phyloP scores from a whole-genome alignment of 2,113 vertebrate species.

The Paracanthobrama guichenoti region DNA sequence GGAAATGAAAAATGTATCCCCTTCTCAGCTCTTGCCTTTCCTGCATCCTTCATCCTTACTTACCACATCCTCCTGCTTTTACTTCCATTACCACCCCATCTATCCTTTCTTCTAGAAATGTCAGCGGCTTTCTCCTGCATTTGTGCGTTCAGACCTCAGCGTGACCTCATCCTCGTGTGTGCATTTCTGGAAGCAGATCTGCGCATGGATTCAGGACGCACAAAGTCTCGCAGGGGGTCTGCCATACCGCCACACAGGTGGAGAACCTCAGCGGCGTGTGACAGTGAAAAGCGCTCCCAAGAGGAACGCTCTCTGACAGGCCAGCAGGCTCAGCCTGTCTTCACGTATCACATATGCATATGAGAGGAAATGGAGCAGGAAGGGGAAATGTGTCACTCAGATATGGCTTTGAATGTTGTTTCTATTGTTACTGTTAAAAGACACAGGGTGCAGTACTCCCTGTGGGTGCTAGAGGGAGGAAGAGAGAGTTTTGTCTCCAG shows the following conservation, averaged over 20 bases:
- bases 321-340: conserved; percentile 35
- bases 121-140: background rate
- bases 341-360: conserved; percentile 24
- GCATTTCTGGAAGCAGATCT: background rate
- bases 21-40: background rate
- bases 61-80: conserved; percentile 1
- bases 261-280: background rate
- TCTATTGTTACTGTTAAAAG: background rate
- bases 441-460: background rate
- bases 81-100: conserved; percentile 9
- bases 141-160: conserved; percentile 12
- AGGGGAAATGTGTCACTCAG: conserved; percentile 40
- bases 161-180: background rate
- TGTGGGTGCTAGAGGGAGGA: background rate
- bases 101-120: conserved; percentile 24
- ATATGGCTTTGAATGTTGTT: conserved; percentile 28
- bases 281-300: conserved; percentile 34
- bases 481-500: background rate
- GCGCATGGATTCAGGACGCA: background rate
- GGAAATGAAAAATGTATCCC: conserved; percentile 25
- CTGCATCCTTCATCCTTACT: conserved; percentile 1
- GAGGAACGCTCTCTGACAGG: conserved; percentile 32
- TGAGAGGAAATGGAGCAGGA: conserved; percentile 33
- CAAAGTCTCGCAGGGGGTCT: conserved; percentile 25
- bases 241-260: conserved; percentile 25